phyloP scores from a whole-genome alignment of 2,797 vertebrate species.

The Cacajao melanocephalus region DNA sequence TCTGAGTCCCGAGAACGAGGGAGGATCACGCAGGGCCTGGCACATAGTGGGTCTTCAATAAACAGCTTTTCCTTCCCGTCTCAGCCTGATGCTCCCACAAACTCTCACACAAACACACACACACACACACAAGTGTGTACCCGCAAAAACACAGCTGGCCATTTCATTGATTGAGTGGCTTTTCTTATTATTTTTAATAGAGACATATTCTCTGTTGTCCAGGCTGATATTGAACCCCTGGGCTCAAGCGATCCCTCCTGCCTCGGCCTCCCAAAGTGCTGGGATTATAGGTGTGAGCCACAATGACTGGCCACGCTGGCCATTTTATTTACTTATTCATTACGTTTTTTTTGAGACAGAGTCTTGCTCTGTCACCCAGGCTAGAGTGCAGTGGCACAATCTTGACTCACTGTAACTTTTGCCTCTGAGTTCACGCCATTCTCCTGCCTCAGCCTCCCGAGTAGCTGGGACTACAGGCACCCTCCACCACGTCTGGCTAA shows the following conservation, averaged over 20 bases:
- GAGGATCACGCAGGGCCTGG: rapidly evolving
- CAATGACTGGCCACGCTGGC: not conserved
- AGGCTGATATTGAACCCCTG: too few relatives aligned
- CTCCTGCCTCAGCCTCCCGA: not conserved
- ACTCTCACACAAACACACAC: rapidly evolving
- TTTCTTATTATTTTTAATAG: too few relatives aligned
- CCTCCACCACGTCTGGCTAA: too few relatives aligned
- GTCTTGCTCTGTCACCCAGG: not conserved
- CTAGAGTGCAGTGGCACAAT: not conserved
- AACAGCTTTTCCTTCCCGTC: not conserved
- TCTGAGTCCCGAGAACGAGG: not conserved
- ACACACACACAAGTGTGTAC: too few relatives aligned
- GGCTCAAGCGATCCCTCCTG: not conserved
- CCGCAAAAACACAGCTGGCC: too few relatives aligned
- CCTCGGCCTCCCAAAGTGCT: not conserved
- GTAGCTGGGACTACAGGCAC: too few relatives aligned
- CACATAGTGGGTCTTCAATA: not conserved
- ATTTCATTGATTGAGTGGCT: too few relatives aligned
- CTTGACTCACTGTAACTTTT: not conserved
- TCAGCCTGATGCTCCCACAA: not conserved
- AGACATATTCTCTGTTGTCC: too few relatives aligned
- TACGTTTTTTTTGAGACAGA: not conserved
- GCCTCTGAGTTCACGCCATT: not conserved
- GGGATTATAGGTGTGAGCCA: not conserved
- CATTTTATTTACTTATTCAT: not conserved